Base-by-base conservation (phyloP, 2,888 invertebrate species). In the Drosophila greeni region DNA sequence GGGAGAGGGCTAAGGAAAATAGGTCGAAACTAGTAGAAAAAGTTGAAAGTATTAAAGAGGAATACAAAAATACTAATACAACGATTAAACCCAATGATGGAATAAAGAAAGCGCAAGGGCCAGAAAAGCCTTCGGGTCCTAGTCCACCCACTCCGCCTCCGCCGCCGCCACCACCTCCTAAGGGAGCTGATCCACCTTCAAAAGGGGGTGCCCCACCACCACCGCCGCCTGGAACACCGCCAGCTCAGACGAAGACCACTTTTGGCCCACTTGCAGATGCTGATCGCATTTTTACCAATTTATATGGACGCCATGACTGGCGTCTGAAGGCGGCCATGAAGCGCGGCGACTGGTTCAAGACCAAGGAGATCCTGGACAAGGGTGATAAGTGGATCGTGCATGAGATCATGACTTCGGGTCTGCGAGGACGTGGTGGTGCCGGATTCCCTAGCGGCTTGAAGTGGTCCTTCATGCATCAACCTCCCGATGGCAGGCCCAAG, bases 381-480 rank as follows among this genome's bases (percentile, higher is more conserved):
- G 98, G 98, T 42, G 89, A 93, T 1, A 97, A 97, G 55, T 99
- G 98, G 97, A 98, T 99, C 77, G 92, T 99, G 82, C 95, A 95
- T 91, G 98, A 99, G 90, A 91, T 99, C 20, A 97, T 97, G 89
- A 92, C 93, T 14, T 98, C 98, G 0, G 99, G 99, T 0, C 52
- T 99, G 31, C 92, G 99, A 72, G 99, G 99, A 3, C 92, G 99
- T 37, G 99, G 99, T 14, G 99, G 99, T 2, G 99, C 99, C 40
- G 99, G 99, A 61, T 99, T 99, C 87, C 99, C 99, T 0, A 94
- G 97, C 2, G 99, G 99, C 12, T 95, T 99, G 94, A 99, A 99
- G 88, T 99, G 99, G 98, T 97, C 98, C 9, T 99, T 99, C 89
- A 99, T 99, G 99, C 97, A 96, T 87, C 98, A 97, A 87, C 98